These are phyloP conservation scores for Littorina saxatilis DNA, from an alignment of 1,140 invertebrate species.

Conservation along the genomic window DNA sequence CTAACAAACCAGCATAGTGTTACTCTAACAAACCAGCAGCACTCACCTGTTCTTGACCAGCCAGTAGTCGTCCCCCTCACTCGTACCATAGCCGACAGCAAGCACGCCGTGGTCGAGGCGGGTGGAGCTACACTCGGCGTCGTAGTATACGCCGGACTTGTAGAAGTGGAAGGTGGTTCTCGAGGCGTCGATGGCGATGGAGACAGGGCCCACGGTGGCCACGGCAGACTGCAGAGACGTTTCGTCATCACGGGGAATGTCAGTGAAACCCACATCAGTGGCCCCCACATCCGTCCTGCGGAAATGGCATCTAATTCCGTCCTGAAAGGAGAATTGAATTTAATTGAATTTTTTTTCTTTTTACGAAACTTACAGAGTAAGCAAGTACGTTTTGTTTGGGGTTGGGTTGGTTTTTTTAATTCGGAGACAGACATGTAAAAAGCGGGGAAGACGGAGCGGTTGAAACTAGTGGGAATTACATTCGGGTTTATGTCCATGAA, in stretches of 20 bases:
- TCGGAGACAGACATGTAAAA: no score
- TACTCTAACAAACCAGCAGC: not conserved
- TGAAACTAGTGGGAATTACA: no score
- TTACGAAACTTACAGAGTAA: no score
- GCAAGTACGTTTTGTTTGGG: no score
- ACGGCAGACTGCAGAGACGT: constrained; percentile 84
- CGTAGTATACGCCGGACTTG: constrained; percentile 20
- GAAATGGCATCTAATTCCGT: constrained; percentile 77
- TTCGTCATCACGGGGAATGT: constrained; percentile 80
- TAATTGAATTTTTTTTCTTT: no score
- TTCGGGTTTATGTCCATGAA: no score
- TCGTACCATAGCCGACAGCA: constrained; percentile 89
- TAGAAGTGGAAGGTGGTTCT: constrained; percentile 53
- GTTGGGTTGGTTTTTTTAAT: no score
- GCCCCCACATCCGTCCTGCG: constrained; percentile 55
- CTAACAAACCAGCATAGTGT: not conserved
- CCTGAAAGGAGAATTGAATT: no score
- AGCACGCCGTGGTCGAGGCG: constrained; percentile 92
- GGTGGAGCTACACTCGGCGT: constrained; percentile 75
- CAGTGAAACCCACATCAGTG: constrained; percentile 83
- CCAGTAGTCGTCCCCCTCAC: constrained; percentile 85
- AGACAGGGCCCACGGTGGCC: constrained; percentile 89
- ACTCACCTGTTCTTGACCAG: constrained; percentile 87
- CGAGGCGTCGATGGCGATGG: constrained; percentile 88
- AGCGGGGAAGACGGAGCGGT: no score